Conservation (phyloP, 2,113 vertebrate genomes). For the Bungarus multicinctus region DNA sequence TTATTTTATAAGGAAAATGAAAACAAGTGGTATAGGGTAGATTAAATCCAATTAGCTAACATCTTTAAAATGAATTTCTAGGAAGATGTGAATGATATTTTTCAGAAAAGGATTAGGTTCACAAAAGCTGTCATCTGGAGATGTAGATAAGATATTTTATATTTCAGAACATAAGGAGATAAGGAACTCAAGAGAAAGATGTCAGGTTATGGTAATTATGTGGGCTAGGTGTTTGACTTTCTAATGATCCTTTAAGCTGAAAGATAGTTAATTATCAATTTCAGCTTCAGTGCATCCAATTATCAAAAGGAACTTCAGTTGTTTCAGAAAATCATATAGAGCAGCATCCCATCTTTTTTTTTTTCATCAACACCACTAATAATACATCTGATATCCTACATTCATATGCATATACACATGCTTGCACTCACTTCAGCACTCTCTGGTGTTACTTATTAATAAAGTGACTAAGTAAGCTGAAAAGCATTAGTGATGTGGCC, state of each 20-base stretch:
- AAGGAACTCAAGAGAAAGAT: slow-evolving; percentile 67
- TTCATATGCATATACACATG: not conserved
- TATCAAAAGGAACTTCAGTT: slow-evolving; percentile 70
- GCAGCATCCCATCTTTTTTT: not conserved
- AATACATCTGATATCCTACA: not conserved
- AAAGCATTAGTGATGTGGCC: not conserved
- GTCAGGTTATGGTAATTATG: slow-evolving; percentile 71
- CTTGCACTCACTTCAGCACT: not conserved
- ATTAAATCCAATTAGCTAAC: slow-evolving; percentile 63
- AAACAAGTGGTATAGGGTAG: slow-evolving; percentile 46
- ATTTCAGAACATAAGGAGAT: slow-evolving; percentile 52
- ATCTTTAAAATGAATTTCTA: slow-evolving; percentile 55
- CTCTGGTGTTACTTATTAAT: not conserved
- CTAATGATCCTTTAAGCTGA: slow-evolving; percentile 80
- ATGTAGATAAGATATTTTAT: slow-evolving; percentile 61
- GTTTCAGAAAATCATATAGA: slow-evolving; percentile 42
- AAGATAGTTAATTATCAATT: slow-evolving; percentile 84
- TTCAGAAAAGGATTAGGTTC: slow-evolving; percentile 49
- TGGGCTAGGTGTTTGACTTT: slow-evolving; percentile 73
- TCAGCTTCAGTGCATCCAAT: slow-evolving; percentile 78
- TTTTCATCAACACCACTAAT: slow-evolving; percentile 16
- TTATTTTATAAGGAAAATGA: slow-evolving; percentile 52
- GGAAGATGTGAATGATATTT: slow-evolving; percentile 58
- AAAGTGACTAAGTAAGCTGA: not conserved
- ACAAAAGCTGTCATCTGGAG: slow-evolving; percentile 59